phyloP scores from a whole-genome alignment of 2,113 vertebrate genomes.

The Thinocorus orbignyianus region DNA sequence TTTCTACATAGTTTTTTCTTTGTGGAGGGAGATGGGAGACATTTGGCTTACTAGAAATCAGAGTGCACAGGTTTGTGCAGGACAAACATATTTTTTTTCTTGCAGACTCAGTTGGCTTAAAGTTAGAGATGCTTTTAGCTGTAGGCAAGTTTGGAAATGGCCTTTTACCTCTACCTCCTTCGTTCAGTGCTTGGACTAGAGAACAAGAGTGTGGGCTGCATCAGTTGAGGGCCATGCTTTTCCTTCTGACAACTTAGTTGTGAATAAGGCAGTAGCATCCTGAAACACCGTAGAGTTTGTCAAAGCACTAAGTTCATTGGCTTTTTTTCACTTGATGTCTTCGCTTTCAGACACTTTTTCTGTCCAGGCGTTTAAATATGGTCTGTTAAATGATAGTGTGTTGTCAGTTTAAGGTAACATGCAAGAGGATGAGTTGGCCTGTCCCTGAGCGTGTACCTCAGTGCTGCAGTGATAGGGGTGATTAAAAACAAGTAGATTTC shows the following conservation, averaged over 20 bases:
- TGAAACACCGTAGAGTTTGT: not conserved
- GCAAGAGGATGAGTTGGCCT: not conserved
- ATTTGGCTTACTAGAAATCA: not conserved
- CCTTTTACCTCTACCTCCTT: not conserved
- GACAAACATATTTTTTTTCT: not conserved
- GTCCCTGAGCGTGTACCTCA: accelerated
- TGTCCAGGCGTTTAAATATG: not conserved
- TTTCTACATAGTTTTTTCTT: not conserved
- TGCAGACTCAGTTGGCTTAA: accelerated
- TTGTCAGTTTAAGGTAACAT: not conserved
- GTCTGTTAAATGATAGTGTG: not conserved
- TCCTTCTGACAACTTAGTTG: not conserved
- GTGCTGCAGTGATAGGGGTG: not conserved
- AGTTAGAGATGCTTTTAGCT: not conserved
- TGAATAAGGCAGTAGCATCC: not conserved
- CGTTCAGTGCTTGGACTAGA: not conserved
- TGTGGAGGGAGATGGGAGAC: not conserved
- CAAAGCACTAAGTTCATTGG: not conserved
- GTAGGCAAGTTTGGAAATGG: not conserved
- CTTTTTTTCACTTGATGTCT: not conserved
- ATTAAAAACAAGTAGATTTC: not conserved
- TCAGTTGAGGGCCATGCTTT: not conserved
- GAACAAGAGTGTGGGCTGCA: not conserved
- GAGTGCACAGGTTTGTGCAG: not conserved
- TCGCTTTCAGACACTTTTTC: not conserved